phyloP scores from a whole-genome alignment of 2,113 vertebrate species.

The Pandion haliaetus region DNA sequence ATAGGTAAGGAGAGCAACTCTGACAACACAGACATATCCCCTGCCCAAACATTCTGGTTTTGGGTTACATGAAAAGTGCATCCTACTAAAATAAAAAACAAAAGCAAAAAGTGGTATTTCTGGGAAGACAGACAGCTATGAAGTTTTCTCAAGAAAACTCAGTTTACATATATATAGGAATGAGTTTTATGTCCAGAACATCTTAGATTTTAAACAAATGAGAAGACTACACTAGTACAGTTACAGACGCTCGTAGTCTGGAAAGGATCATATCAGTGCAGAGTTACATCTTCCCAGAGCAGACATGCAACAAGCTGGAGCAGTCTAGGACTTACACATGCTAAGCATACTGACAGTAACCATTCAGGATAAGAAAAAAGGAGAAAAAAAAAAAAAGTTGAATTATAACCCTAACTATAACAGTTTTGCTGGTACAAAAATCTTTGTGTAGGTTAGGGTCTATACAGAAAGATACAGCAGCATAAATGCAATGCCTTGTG shows the following conservation, averaged over 20 bases:
- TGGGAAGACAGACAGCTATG: background rate
- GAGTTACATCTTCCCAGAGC: background rate
- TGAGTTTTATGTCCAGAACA: background rate
- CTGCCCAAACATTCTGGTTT: background rate
- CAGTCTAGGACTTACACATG: background rate
- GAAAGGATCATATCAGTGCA: background rate
- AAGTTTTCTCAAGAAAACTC: background rate
- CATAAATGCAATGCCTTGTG: background rate
- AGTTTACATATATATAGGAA: background rate
- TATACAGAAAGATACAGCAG: background rate
- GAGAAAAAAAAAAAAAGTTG: background rate
- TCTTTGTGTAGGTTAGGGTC: background rate
- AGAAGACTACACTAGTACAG: background rate
- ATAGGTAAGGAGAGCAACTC: background rate
- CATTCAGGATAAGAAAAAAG: background rate
- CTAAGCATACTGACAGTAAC: background rate
- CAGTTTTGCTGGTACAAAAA: background rate
- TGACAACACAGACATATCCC: background rate
- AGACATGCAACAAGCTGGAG: background rate
- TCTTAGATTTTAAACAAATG: background rate
- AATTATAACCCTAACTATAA: background rate
- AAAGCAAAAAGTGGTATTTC: background rate
- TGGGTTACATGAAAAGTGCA: background rate
- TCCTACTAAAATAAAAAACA: background rate
- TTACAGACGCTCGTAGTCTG: background rate